These are phyloP conservation scores for Cloeon dipterum DNA, from an alignment of 2,888 invertebrate genomes.

Conservation along the genomic window DNA sequence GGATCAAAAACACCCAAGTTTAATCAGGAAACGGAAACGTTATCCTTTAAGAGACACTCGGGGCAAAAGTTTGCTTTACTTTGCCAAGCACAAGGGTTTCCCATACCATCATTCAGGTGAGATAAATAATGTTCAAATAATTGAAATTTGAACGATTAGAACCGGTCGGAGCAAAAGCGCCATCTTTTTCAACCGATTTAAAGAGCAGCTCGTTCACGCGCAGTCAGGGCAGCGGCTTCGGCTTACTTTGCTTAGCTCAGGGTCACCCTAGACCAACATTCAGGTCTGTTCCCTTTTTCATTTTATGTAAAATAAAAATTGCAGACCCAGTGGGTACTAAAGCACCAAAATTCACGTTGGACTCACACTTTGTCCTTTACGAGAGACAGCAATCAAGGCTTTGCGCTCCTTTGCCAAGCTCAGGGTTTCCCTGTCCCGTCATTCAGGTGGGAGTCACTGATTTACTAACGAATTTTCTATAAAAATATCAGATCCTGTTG, in stretches of 20 bases:
- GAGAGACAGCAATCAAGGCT: conserved; percentile 29
- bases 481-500: conserved; percentile 28
- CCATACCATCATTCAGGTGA: conserved; percentile 50
- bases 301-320: too few relatives aligned
- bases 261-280: conserved; percentile 34
- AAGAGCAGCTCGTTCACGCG: conserved; percentile 26
- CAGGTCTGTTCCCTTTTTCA: conserved; percentile 22
- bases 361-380: conserved; percentile 37
- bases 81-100: conserved; percentile 47
- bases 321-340: conserved; percentile 33
- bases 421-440: conserved; percentile 44
- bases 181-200: conserved; percentile 38
- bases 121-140: conserved; percentile 11
- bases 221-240: conserved; percentile 17
- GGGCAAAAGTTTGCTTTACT: conserved; percentile 30
- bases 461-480: too few relatives aligned
- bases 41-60: conserved; percentile 22
- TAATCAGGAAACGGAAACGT: conserved; percentile 31
- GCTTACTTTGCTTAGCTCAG: conserved; percentile 39
- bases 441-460: conserved; percentile 39
- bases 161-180: conserved; percentile 36
- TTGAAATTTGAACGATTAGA: not conserved
- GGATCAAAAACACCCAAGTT: conserved; percentile 32
- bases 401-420: conserved; percentile 42
- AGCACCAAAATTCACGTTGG: conserved; percentile 34